A percentile compares a stretch with the other conserved stretches of the same genome.
Evolutionary conservation across 1,140 invertebrate species (phyloP).

Genomic region (Drosophila teissieri): DNA sequence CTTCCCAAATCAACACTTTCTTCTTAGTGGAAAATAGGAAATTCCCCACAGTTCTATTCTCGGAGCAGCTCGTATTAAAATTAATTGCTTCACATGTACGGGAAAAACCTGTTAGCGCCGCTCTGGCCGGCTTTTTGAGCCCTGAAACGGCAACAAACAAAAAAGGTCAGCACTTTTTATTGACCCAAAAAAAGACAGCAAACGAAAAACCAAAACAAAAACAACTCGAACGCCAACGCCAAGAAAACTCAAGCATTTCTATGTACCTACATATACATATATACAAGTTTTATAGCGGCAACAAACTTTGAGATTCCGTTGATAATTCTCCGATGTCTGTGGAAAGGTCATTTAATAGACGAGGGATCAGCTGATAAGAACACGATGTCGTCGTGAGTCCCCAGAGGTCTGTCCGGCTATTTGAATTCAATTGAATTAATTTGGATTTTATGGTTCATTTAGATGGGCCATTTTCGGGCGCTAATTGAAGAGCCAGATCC

Average conservation of each 20-base stretch:
- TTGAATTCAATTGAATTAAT: slow-evolving; percentile 58
- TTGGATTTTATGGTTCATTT: slow-evolving; percentile 49
- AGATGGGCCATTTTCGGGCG: slow-evolving; percentile 41
- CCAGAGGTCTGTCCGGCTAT: slow-evolving; percentile 24
- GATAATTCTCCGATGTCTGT: slow-evolving; percentile 50
- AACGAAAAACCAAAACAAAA: slow-evolving; percentile 21
- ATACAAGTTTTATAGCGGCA: slow-evolving; percentile 46
- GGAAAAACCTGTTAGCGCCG: slow-evolving; percentile 59
- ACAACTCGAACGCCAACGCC: slow-evolving; percentile 26
- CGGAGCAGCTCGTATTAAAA: slow-evolving; percentile 43
- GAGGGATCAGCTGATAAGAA: slow-evolving; percentile 50
- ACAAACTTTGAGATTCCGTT: slow-evolving; percentile 41
- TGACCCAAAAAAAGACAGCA: slow-evolving; percentile 49
- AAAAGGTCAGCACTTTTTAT: slow-evolving; percentile 70
- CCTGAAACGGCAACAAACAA: slow-evolving; percentile 43
- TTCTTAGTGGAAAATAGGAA: background rate
- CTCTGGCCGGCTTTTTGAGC: slow-evolving; percentile 34
- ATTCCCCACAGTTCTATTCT: slow-evolving; percentile 24
- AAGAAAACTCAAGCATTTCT: slow-evolving; percentile 30
- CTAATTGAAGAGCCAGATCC: slow-evolving; percentile 50
- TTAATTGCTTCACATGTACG: slow-evolving; percentile 58
- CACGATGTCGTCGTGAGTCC: slow-evolving; percentile 13
- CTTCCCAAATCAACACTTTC: slow-evolving; percentile 14
- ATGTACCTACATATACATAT: background rate
- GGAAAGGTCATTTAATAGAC: slow-evolving; percentile 42